Percentiles rank a stretch among this genome's conserved stretches.
phyloP scores from a whole-genome alignment of 2,113 vertebrate genomes.

The Leptobrachium ailaonicum region DNA sequence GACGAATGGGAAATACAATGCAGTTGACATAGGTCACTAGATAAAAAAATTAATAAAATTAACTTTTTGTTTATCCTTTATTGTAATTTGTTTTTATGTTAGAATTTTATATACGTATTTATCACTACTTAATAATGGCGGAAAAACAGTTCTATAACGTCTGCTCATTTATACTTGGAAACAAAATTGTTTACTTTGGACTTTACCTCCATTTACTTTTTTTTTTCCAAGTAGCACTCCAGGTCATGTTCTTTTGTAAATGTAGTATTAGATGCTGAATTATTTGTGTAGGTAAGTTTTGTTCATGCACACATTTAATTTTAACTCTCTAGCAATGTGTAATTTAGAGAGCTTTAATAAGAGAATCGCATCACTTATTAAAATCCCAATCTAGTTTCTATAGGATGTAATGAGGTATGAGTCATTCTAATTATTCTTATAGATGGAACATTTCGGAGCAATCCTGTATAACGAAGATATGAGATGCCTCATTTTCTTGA shows the following conservation, averaged over 20 bases:
- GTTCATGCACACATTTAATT: background rate
- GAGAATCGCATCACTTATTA: background rate
- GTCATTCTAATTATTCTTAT: background rate
- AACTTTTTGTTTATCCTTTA: too few relatives aligned
- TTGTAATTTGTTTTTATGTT: too few relatives aligned
- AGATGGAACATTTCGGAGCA: background rate
- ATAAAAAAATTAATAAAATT: too few relatives aligned
- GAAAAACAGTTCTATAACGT: too few relatives aligned
- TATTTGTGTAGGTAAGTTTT: background rate
- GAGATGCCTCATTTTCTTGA: background rate
- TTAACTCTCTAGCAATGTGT: background rate
- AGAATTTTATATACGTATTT: too few relatives aligned
- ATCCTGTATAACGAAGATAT: background rate
- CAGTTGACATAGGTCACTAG: too few relatives aligned
- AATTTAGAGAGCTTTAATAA: conserved; percentile 1
- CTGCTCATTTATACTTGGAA: background rate
- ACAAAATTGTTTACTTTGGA: background rate
- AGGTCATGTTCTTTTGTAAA: background rate
- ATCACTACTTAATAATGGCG: too few relatives aligned
- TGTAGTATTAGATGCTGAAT: background rate
- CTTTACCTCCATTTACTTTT: too few relatives aligned
- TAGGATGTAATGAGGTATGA: background rate
- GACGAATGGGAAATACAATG: too few relatives aligned
- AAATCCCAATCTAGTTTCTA: background rate
- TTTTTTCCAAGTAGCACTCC: background rate